A percentile compares a stretch with the other conserved stretches of the same genome.
Evolutionary conservation across 2,888 invertebrate genomes (phyloP).

Genomic region (Neoitamus cyanurus): DNA sequence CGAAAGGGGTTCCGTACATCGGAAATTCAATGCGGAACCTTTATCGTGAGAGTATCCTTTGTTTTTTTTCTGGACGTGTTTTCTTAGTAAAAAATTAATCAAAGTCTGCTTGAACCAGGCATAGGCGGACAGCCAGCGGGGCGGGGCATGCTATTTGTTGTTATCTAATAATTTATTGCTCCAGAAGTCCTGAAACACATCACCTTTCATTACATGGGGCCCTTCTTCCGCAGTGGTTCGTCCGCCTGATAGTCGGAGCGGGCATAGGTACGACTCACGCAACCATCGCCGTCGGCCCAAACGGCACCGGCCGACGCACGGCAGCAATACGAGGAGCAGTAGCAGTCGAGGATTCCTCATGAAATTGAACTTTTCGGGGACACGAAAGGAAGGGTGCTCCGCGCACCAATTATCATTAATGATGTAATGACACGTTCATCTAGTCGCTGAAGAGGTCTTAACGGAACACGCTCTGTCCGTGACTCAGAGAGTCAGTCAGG

Average conservation of each 20-base stretch:
- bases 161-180: constrained; percentile 32
- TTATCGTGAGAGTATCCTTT: too few species aligned
- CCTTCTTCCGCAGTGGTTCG: not conserved
- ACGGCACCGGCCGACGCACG: too few species aligned
- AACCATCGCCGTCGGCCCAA: not conserved
- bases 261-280: not conserved
- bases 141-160: not conserved
- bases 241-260: not conserved
- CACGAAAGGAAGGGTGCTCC: constrained; percentile 3
- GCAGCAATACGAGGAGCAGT: not conserved
- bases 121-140: too few species aligned
- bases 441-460: constrained; percentile 33
- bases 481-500: not conserved
- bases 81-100: too few species aligned
- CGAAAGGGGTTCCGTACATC: too few species aligned
- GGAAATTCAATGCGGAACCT: too few species aligned
- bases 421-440: constrained; percentile 48
- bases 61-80: too few species aligned
- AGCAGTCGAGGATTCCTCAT: not conserved
- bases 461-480: constrained; percentile 2
- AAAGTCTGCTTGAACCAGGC: too few species aligned
- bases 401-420: constrained; percentile 43
- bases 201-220: constrained; percentile 5
- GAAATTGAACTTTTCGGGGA: constrained; percentile 19
- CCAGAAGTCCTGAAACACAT: constrained; percentile 2